Percentiles rank a stretch among this genome's conserved stretches.
Conservation (phyloP, 2,113 vertebrate species). For the Neopipo cinnamomea region DNA sequence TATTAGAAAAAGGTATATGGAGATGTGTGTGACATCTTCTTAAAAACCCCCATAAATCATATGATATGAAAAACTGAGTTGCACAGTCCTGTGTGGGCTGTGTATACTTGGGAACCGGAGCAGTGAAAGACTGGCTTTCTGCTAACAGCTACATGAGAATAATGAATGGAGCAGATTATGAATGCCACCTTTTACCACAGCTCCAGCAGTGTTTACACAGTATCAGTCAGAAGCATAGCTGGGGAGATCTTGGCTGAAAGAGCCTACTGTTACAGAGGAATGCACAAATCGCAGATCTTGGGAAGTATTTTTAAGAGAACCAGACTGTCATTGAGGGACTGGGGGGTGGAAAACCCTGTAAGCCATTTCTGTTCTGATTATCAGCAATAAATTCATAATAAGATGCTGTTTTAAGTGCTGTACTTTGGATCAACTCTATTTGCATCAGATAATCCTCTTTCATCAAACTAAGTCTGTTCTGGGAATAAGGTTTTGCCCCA, state of each 20-base stretch:
- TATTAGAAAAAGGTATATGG: background rate
- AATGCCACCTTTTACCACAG: constrained; percentile 73
- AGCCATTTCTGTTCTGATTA: background rate
- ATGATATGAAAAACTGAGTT: background rate
- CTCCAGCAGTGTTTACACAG: constrained; percentile 79
- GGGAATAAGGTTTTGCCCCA: background rate
- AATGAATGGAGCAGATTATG: constrained; percentile 17
- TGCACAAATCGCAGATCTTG: constrained; percentile 64
- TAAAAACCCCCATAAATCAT: background rate
- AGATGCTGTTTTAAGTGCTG: background rate
- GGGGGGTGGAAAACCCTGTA: background rate
- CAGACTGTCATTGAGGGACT: background rate
- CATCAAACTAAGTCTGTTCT: background rate
- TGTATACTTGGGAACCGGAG: background rate
- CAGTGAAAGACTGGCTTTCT: constrained; percentile 13
- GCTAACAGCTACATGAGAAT: background rate
- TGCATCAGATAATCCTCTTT: background rate
- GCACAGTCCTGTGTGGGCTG: background rate
- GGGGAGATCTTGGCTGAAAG: constrained; percentile 77
- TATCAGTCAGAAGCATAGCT: constrained; percentile 57
- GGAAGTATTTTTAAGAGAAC: background rate
- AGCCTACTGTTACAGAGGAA: constrained; percentile 79
- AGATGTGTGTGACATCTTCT: background rate
- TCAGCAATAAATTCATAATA: background rate
- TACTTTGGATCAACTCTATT: background rate